Evolutionary conservation across 2,113 vertebrate species (phyloP), one percentile per base, ranked within the genome.

Genomic region (Amblyopsis rosae): DNA sequence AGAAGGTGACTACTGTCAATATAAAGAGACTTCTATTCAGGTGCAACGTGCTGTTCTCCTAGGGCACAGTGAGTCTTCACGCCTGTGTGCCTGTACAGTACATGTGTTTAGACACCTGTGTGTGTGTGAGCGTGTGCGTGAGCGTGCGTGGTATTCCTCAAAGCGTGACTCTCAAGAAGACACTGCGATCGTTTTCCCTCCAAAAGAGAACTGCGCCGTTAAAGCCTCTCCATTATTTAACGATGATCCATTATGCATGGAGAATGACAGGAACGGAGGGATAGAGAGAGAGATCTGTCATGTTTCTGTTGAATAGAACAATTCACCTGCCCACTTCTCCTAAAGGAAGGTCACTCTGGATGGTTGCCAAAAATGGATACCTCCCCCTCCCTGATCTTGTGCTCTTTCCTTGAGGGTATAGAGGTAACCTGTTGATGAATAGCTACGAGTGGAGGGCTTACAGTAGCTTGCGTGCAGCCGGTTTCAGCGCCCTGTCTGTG

Each of bases 1-100:
- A 74, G 71, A 71, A 77, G 67, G 65, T 16, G 53, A 72, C 70
- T 76, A 70, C 69, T 46, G 15, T 41, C 12, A 58, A 48, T 12
- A 56, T 48, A 49, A 6, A 45, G 64, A 26, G 46, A 61, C 77
- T 75, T 75, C 64, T n/a, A 66, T 58, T 63, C 57, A 59, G 5
- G 55, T 46, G 41, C 35, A 54, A 58, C 65, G 48, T 49, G 51
- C 62, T 64, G 62, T n/a, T 26, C 51, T 49, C 51, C 60, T 69
- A 49, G 59, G 17, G 33, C 55, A 65, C 67, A 41, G 60, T 26
- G 53, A 51, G 51, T 32, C 62, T 51, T 12, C 15, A 41, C 9
- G 13, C 16, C 13, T 60, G 33, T 15, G 13, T 59, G 32, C 26
- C 26, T 26, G 26, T 26, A 26, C 26, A 26, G 26, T 59, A 12